Percentiles rank a stretch among this genome's conserved stretches.
These are phyloP conservation scores for Odocoileus hemionus DNA, from an alignment of 2,113 vertebrate species.

Conservation along the genomic window DNA sequence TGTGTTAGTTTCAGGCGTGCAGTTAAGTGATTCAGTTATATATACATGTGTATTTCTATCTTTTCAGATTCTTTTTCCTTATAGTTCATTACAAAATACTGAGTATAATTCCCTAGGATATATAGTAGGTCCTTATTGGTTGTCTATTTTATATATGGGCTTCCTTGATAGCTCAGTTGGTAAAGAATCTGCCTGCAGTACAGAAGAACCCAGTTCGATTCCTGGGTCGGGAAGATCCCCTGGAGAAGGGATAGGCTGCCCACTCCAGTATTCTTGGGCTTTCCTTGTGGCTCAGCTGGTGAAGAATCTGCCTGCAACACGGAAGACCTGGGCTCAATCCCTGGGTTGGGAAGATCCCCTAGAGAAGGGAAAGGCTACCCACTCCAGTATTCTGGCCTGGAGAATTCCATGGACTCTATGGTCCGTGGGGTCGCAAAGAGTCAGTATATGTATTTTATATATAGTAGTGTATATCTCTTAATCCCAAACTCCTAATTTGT, in stretches of 20 bases:
- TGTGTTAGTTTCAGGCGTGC: neutral
- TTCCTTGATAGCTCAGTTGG: neutral
- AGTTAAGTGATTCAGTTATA: neutral
- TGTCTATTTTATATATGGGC: neutral
- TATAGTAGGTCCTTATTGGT: neutral
- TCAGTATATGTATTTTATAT: neutral
- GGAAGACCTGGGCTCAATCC: neutral
- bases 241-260: neutral
- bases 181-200: neutral
- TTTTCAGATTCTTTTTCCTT: neutral
- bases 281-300: neutral
- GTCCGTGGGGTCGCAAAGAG: neutral
- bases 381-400: neutral
- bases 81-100: neutral
- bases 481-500: neutral
- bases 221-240: accelerated
- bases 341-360: neutral
- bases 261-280: neutral
- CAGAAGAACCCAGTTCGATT: neutral
- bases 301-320: accelerated
- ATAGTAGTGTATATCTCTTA: neutral
- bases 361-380: neutral
- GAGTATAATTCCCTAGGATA: neutral
- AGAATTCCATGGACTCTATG: neutral
- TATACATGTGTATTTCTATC: neutral